Evolutionary conservation across 2,797 vertebrate genomes (phyloP).

Genomic region (Uromys caudimaculatus): DNA sequence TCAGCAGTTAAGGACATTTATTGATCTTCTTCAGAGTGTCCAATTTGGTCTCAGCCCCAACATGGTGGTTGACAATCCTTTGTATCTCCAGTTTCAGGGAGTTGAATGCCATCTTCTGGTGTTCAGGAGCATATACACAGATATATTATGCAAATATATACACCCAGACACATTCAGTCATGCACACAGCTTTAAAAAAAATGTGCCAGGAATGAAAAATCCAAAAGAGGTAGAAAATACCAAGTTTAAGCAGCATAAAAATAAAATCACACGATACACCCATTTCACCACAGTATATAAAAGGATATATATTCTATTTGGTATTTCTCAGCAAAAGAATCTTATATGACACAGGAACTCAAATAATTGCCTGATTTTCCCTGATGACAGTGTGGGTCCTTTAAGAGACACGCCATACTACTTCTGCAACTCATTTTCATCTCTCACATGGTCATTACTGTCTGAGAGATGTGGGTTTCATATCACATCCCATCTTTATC

Average conservation of each 20-base stretch:
- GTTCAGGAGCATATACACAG: no score
- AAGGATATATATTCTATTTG: not conserved
- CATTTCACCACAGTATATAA: not conserved
- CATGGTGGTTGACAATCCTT: not conserved
- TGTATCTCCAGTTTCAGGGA: not conserved
- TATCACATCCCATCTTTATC: not conserved
- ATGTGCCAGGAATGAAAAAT: not conserved
- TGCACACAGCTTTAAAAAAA: not conserved
- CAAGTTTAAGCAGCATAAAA: not conserved
- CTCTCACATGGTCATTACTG: not conserved
- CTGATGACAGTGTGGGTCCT: not conserved
- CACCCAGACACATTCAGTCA: not conserved
- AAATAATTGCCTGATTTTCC: not conserved
- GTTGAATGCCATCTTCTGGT: not conserved
- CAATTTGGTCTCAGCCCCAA: not conserved
- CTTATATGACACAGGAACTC: not conserved
- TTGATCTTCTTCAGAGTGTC: not conserved
- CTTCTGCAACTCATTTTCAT: not conserved
- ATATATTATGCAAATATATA: not conserved
- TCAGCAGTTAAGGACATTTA: not conserved
- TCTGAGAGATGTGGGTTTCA: not conserved
- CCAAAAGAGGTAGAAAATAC: not conserved
- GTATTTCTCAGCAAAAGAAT: conserved; percentile 10
- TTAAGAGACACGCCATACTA: not conserved
- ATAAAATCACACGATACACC: not conserved